A percentile compares a stretch with the other conserved stretches of the same genome.
These are phyloP conservation scores for Mungos mungo DNA, from an alignment of 2,113 vertebrate genomes.

Conservation along the genomic window DNA sequence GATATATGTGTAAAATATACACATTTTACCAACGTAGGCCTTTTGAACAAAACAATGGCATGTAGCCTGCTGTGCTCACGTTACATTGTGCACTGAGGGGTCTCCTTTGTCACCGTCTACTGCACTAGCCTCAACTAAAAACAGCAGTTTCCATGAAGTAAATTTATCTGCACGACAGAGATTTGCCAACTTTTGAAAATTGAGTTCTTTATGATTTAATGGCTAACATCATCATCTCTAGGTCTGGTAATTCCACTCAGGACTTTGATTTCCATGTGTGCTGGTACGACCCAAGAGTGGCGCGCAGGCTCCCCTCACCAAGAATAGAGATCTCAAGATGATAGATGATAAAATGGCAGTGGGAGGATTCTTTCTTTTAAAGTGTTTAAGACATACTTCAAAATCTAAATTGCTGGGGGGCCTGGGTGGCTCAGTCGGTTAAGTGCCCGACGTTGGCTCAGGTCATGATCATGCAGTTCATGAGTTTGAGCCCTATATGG, in stretches of 20 bases:
- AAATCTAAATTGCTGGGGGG: not conserved
- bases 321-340: not conserved
- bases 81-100: not conserved
- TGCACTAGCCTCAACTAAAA: not conserved
- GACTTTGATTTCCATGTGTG: not conserved
- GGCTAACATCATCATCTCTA: not conserved
- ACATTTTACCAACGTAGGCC: not conserved
- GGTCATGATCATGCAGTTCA: too few species aligned
- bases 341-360: not conserved
- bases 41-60: not conserved
- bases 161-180: not conserved
- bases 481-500: too few species aligned
- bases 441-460: too few species aligned
- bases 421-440: too few species aligned
- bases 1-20: not conserved
- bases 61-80: not conserved
- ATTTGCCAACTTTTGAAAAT: not conserved
- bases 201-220: not conserved
- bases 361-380: conserved; percentile 32
- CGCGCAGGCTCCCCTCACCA: not conserved
- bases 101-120: too few species aligned
- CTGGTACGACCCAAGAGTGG: not conserved
- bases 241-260: not conserved
- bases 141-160: not conserved
- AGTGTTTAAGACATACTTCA: not conserved